Evolutionary conservation across 2,797 vertebrate genomes (phyloP), one percentile per base, ranked within the genome.

Genomic region (Molossus alvarezi): DNA sequence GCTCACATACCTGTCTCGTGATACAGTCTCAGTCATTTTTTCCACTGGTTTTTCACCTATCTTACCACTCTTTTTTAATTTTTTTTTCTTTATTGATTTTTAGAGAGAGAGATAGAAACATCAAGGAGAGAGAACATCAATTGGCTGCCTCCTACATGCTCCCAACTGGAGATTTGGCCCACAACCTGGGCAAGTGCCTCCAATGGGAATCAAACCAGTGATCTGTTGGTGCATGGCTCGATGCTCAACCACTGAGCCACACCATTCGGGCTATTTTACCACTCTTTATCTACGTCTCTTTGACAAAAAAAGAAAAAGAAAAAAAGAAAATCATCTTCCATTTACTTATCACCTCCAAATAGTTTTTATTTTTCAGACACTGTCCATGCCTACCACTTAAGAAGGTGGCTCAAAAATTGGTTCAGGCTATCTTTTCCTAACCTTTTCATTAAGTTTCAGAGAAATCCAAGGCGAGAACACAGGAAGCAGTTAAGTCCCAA

Each of bases 361-460:
- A n/a, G 29, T 33, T 75, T 93, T 86, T 82, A 21, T 81, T 94
- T 79, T 83, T 57, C 41, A 71, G 81, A 92, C 41, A 73, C 17
- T 81, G 64, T 20, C 45, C 53, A n/a, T 88, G 73, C 4, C 45
- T 81, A 81, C 33, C 1, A 45, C 9, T 83, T 80, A 86, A 90
- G 15, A 85, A 60, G 33, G 27, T 79, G 12, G 20, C 57, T 90
- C 71, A 67, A 72, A 96, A 82, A 83, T 15, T 67, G 29, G 15
- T 9, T 65, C 88, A 83, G 13, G 60, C n/a, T 94, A 75, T 41
- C 51, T 88, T 83, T 94, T 77, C 73, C 69, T 92, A 90, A 69
- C 0, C 2, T 48, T 67, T 88, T 81, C 77, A n/a, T 12, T 88
- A 87, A 55, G 2, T 82, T 69, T 71, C 87, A 91, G 25, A 93